Base-by-base conservation (phyloP, 2,888 invertebrate species). In the Polyommatus icarus region DNA sequence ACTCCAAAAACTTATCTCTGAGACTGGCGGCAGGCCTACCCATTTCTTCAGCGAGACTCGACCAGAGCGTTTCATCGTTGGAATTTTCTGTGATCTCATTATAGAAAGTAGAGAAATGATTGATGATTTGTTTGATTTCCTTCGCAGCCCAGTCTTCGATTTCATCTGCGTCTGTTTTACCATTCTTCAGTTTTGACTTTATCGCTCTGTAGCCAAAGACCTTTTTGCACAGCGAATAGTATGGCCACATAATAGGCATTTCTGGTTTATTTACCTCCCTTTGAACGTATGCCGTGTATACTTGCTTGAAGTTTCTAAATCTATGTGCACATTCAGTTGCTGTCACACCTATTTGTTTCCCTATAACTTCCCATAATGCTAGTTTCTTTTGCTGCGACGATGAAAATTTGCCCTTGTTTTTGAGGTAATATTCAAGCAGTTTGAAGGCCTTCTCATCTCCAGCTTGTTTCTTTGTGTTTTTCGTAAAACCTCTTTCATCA, bases 231-330 rank as follows among this genome's bases (percentile, higher is more conserved):
- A 91, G 79, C 4, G 85, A 83, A 12, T 91, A 93, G 77, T 93
- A 92, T 0, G 92, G 93, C 93, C 93, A 93, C 0, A 91, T 83
- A 3, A 93, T 90, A 0, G 90, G 90, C 83, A 88, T 89, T 78
- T 91, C 91, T 0, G 93, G 93, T 79, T 90, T 90, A 6, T 85
- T 89, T 0, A 93, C 91, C 78, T 94, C 93, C 76, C 91, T 87
- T 79, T 92, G 90, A 0, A 93, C 85, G 4, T 90, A 89, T 0
- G 86, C 84, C 0, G 87, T 89, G 82, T 92, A 94, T 0, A 90
- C 89, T 84, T 92, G 90, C 80, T 93, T 93, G 1, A 93, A 80
- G 78, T 90, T 90, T 71, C 89, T 87, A 76, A 93, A 91, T 77
- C 91, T 83, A 36, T 93, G 91, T 0, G 91, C 91, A 50, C 93